phyloP scores from a whole-genome alignment of 1,140 invertebrate genomes.

The Melanaphis sacchari region DNA sequence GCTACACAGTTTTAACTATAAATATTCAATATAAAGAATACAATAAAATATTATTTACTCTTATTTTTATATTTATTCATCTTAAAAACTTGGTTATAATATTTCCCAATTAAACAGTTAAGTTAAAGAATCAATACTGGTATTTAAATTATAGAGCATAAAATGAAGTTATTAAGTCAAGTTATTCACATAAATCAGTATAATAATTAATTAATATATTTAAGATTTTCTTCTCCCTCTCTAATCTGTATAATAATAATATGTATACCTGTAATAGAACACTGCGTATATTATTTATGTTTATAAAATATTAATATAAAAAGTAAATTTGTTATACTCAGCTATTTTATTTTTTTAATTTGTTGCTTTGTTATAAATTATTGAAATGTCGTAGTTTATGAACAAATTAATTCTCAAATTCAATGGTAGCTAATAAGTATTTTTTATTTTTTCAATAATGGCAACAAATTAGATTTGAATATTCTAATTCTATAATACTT shows the following conservation, averaged over 20 bases:
- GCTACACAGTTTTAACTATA: too few relatives aligned
- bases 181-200: neutral
- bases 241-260: neutral
- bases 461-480: too few relatives aligned
- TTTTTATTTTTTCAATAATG: too few relatives aligned
- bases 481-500: too few relatives aligned
- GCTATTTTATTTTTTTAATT: neutral
- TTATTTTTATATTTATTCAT: too few relatives aligned
- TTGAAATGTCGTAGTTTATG: neutral
- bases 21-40: too few relatives aligned
- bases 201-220: neutral
- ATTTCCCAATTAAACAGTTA: neutral
- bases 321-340: too few relatives aligned
- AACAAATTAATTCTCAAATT: neutral
- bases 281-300: too few relatives aligned
- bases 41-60: too few relatives aligned
- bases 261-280: neutral
- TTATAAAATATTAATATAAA: too few relatives aligned
- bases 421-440: neutral
- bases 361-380: neutral
- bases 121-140: neutral
- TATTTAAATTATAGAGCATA: neutral
- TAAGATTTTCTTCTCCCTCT: neutral
- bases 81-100: neutral
- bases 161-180: neutral